Base-by-base conservation (phyloP, 1,140 invertebrate species). In the Melitaea cinxia region DNA sequence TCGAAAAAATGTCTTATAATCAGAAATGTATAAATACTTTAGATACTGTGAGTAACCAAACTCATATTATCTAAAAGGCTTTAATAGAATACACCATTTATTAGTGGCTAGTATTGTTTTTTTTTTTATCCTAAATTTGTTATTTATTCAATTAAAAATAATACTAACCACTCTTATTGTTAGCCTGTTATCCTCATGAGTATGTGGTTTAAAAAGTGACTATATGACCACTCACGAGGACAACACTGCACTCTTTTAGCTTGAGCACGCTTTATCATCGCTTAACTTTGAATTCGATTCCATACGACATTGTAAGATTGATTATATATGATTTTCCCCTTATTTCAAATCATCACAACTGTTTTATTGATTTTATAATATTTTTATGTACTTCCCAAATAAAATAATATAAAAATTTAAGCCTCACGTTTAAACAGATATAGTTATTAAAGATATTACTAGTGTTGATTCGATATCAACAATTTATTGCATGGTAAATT, bases 221-320 rank as follows among this genome's bases (percentile, higher is more conserved):
- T n/a, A n/a, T n/a, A n/a, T n/a, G n/a, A n/a, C n/a, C n/a, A n/a
- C 59, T 61, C 49, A 52, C n/a, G 49, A 61, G 23, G 49, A 19
- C 59, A 53, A 53, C 23, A 26, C 4, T 24, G 35, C 60, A 63
- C 52, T 15, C n/a, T 35, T 30, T 52, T 47, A 35, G 78, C 77
- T 80, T 82, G 19, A 37, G 78, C 79, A 83, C 79, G 77, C 78
- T 80, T 83, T 33, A 55, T 73, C 71, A 68, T 76, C 39, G 75
- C 75, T 79, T 59, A 24, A 58, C 24, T 15, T 30, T 61, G 14
- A 24, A 45, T 45, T 26, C 2, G 6, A 26, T 26, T 26, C 17
- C 17, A 2, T n/a, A 21, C 19, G 9, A 45, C 55, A 19, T 19
- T 17, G 6, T 9, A 35, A n/a, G n/a, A n/a, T n/a, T n/a, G n/a